phyloP scores from a whole-genome alignment of 2,888 invertebrate genomes.

The Automeris io region DNA sequence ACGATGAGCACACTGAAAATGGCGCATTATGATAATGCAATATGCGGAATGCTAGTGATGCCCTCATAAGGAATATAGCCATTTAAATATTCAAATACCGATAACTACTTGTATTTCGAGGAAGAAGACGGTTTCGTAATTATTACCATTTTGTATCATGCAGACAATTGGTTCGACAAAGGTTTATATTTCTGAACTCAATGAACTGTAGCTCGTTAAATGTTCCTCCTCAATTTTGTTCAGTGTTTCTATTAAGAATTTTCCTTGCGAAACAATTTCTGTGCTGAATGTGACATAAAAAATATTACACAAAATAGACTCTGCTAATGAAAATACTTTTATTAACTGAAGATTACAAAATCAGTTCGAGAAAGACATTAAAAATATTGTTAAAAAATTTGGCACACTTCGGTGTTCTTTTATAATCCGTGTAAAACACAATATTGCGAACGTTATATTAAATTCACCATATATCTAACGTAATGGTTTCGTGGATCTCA shows the following conservation, averaged over 20 bases:
- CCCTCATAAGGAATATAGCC: slow-evolving; percentile 44
- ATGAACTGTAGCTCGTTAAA: slow-evolving; percentile 13
- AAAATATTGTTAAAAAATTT: slow-evolving; percentile 5
- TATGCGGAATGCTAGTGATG: slow-evolving; percentile 61
- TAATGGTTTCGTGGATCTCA: too few relatives aligned
- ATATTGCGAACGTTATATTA: too few relatives aligned
- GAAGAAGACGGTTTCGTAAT: slow-evolving; percentile 33
- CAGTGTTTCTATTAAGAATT: slow-evolving; percentile 13
- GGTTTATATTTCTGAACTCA: slow-evolving; percentile 13
- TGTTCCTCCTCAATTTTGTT: slow-evolving; percentile 17
- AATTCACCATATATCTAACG: too few relatives aligned
- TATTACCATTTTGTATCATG: slow-evolving; percentile 15
- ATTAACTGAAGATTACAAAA: slow-evolving; percentile 3
- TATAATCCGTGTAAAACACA: too few relatives aligned
- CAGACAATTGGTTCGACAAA: slow-evolving; percentile 23
- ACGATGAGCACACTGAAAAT: slow-evolving; percentile 63
- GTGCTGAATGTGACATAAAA: slow-evolving; percentile 15
- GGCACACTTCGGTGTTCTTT: slow-evolving; percentile 8
- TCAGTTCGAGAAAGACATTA: not conserved
- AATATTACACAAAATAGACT: slow-evolving; percentile 7
- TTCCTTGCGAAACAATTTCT: slow-evolving; percentile 16
- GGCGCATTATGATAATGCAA: slow-evolving; percentile 71
- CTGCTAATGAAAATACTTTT: slow-evolving; percentile 6
- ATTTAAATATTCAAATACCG: slow-evolving; percentile 42
- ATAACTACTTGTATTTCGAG: slow-evolving; percentile 39